phyloP scores from a whole-genome alignment of 1,140 invertebrate genomes.

The Ectropis grisescens region DNA sequence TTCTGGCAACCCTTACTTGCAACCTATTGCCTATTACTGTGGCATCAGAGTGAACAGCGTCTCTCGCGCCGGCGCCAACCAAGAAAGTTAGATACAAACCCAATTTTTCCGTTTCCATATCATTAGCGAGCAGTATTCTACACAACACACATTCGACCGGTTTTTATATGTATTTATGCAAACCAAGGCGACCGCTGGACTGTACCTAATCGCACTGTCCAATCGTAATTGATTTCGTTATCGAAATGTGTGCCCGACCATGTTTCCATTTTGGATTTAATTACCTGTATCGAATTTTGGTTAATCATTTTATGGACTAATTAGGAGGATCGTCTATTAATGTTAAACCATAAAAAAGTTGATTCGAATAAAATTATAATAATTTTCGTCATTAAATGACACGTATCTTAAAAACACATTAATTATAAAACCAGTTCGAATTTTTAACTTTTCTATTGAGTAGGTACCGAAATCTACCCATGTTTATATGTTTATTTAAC shows the following conservation, averaged over 20 bases:
- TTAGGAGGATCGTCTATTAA: too few relatives aligned
- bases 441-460: too few relatives aligned
- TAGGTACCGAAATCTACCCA: too few relatives aligned
- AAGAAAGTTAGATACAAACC: constrained; percentile 18
- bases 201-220: constrained; percentile 17
- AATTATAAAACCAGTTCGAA: too few relatives aligned
- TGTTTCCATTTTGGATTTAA: constrained; percentile 10
- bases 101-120: constrained; percentile 28
- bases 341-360: too few relatives aligned
- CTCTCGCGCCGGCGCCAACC: constrained; percentile 21
- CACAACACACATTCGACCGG: constrained; percentile 21
- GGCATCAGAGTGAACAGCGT: too few relatives aligned
- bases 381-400: too few relatives aligned
- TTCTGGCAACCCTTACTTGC: too few relatives aligned
- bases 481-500: too few relatives aligned
- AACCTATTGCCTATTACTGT: too few relatives aligned
- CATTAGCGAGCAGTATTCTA: constrained; percentile 19
- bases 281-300: constrained; percentile 10
- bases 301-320: constrained; percentile 4
- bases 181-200: constrained; percentile 15
- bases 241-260: constrained; percentile 11
- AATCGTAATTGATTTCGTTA: constrained; percentile 23
- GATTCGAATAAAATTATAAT: too few relatives aligned
- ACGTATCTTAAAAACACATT: too few relatives aligned
- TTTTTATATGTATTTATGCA: constrained; percentile 25